These are phyloP conservation scores for Callocephalon fimbriatum DNA, from an alignment of 2,113 vertebrate species.

Conservation along the genomic window DNA sequence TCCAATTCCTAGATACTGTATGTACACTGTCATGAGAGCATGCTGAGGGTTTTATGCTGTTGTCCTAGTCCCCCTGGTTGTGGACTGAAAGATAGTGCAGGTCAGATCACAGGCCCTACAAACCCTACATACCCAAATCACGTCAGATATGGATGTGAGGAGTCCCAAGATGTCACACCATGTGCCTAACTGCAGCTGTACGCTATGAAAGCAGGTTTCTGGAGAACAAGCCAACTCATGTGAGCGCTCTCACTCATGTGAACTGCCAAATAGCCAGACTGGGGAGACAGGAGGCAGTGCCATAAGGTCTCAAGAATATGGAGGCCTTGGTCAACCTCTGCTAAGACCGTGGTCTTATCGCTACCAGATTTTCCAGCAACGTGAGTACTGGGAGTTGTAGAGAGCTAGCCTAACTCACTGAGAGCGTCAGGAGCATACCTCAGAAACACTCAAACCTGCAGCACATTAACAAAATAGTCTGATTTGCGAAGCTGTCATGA, in stretches of 20 bases:
- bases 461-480: neutral
- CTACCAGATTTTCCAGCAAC: neutral
- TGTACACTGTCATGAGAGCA: neutral
- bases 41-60: neutral
- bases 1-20: neutral
- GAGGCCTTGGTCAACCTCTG: neutral
- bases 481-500: neutral
- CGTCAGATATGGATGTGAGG: neutral
- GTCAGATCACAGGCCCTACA: neutral
- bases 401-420: neutral
- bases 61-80: neutral
- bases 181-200: accelerated
- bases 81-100: neutral
- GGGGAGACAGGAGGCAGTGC: neutral
- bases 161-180: neutral
- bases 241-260: accelerated
- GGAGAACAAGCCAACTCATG: neutral
- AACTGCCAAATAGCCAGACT: neutral
- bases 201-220: neutral
- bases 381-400: neutral
- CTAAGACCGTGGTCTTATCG: neutral
- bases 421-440: neutral
- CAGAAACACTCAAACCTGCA: neutral
- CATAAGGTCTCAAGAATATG: neutral
- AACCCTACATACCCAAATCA: neutral